Percentiles rank a stretch among this genome's conserved stretches.
These are phyloP conservation scores for Brachionus paranguensis DNA, from an alignment of 1,140 invertebrate species.

Conservation along the genomic window DNA sequence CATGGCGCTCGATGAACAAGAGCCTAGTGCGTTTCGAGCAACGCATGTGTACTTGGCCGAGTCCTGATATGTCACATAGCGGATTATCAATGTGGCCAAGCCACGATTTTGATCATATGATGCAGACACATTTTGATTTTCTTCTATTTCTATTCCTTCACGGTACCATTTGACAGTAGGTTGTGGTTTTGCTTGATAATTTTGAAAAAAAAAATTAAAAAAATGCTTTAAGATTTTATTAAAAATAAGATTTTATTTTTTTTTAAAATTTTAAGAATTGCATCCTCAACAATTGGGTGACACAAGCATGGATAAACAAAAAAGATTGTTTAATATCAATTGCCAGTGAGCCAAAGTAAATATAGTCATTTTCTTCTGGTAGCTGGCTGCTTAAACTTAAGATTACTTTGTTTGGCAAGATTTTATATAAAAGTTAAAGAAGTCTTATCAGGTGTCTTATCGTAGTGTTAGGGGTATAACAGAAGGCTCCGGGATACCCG, in stretches of 20 bases:
- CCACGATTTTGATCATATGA: neutral
- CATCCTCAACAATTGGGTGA: too few relatives aligned
- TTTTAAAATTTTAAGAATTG: conserved; percentile 50
- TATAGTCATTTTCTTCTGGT: too few relatives aligned
- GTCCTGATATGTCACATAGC: conserved; percentile 48
- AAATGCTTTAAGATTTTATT: neutral
- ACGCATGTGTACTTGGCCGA: conserved; percentile 51
- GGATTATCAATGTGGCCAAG: conserved; percentile 45
- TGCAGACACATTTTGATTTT: neutral
- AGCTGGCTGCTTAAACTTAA: too few relatives aligned
- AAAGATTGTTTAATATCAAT: too few relatives aligned
- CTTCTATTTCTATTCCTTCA: conserved; percentile 36
- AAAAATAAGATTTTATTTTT: too few relatives aligned
- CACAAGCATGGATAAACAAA: too few relatives aligned
- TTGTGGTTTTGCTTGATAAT: conserved; percentile 39
- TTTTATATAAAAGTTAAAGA: too few relatives aligned
- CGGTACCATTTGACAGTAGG: conserved; percentile 42
- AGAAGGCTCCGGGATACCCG: too few relatives aligned
- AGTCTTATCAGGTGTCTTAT: too few relatives aligned
- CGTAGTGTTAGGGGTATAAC: too few relatives aligned
- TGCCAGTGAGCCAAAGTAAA: too few relatives aligned
- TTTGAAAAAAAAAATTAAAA: neutral
- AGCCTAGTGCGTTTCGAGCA: conserved; percentile 51
- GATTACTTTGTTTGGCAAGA: too few relatives aligned
- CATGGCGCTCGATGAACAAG: conserved; percentile 46